Evolutionary conservation across 2,797 vertebrate genomes (phyloP).

Genomic region (Eremophila alpestris): DNA sequence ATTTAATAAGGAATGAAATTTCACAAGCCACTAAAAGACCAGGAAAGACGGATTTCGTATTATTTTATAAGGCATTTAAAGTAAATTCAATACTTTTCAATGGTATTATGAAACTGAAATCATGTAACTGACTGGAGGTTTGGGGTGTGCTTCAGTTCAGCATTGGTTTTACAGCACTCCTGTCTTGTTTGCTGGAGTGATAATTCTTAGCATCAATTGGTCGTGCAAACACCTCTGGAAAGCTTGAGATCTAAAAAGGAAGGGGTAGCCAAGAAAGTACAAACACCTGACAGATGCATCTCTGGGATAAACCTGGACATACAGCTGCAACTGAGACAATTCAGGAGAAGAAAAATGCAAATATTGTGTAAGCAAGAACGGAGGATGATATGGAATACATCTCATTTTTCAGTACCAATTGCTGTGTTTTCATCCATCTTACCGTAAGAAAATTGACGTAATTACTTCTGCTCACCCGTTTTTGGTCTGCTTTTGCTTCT

Average conservation of each 20-base stretch:
- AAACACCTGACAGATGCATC: background rate
- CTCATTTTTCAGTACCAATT: background rate
- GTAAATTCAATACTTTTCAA: conserved; percentile 7
- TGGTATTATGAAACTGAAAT: conserved; percentile 9
- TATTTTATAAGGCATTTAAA: conserved; percentile 7
- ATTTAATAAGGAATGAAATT: conserved; percentile 32
- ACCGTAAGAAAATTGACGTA: background rate
- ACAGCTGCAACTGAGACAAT: background rate
- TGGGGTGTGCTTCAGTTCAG: background rate
- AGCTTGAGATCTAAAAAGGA: background rate
- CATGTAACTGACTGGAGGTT: conserved; percentile 12
- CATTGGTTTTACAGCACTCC: background rate
- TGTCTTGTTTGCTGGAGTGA: background rate
- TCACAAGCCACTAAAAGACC: background rate
- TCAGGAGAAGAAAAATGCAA: background rate
- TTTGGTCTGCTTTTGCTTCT: background rate
- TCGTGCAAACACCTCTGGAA: background rate
- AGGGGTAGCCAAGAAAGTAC: background rate
- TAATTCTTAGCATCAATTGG: background rate
- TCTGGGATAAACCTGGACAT: background rate
- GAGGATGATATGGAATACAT: background rate
- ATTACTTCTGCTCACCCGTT: background rate
- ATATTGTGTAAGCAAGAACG: background rate
- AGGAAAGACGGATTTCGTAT: background rate
- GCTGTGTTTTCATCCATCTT: background rate